Conservation (phyloP, 2,113 vertebrate genomes). For the Lepus europaeus region DNA sequence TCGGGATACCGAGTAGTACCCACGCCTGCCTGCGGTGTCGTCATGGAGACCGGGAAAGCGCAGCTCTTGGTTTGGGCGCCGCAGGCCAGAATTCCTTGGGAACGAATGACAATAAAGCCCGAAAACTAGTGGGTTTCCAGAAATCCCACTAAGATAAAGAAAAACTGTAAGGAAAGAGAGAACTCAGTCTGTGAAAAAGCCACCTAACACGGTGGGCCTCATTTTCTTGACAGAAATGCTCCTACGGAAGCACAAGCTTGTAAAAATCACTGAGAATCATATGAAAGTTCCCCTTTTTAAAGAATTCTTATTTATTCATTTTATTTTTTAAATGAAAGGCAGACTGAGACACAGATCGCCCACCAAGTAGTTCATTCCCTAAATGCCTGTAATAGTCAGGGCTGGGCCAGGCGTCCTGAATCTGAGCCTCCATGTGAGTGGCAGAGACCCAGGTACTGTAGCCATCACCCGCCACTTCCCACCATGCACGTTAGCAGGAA, state of each 20-base stretch:
- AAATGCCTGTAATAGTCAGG: too few species aligned
- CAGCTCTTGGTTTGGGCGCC: rapidly evolving
- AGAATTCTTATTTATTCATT: too few species aligned
- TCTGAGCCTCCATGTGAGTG: too few species aligned
- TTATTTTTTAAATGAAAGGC: too few species aligned
- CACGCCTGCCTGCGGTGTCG: rapidly evolving
- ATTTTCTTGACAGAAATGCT: slow-evolving; percentile 8
- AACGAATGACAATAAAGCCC: slow-evolving; percentile 49
- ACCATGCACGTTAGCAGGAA: too few species aligned
- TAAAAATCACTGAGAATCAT: neutral
- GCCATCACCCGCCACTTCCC: too few species aligned
- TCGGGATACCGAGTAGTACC: rapidly evolving
- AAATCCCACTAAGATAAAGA: slow-evolving; percentile 2
- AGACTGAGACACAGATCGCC: too few species aligned
- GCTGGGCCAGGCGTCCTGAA: too few species aligned
- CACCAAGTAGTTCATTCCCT: too few species aligned
- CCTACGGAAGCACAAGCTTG: neutral
- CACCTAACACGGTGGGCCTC: neutral
- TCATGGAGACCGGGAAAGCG: neutral
- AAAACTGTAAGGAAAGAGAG: neutral
- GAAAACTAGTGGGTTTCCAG: neutral
- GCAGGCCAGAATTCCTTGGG: too few species aligned
- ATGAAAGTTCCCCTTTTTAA: neutral
- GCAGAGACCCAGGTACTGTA: too few species aligned
- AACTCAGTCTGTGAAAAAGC: neutral